Base-by-base conservation (phyloP, 2,113 vertebrate species). In the Colistium nudipinnis region DNA sequence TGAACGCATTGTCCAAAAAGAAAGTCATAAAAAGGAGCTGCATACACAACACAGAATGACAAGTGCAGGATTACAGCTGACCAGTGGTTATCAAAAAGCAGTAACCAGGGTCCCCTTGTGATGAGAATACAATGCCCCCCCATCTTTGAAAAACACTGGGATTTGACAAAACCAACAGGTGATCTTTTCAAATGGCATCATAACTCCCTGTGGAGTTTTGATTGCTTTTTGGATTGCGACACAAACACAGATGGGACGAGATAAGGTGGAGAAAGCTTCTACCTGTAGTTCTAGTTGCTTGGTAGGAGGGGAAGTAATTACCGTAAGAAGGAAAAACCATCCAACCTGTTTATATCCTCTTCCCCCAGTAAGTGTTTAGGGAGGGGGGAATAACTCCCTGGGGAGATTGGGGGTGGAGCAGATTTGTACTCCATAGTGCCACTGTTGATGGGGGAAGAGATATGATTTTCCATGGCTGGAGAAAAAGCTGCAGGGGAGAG, bases 331-430 rank as follows among this genome's bases (percentile, higher is more conserved):
- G 91, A 92, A 92, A 92, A 93, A 91, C 86, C 83, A 87, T 95
- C 95, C 96, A 94, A 99, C 97, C 96, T 98, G 94, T 95, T 96
- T 90, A 98, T 94, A 90, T 98, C 96, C 0, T 98, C 96, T 88
- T 98, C 95, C 89, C 95, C 93, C 82, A 96, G 94, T 93, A 98
- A 94, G 93, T 98, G 95, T 94, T 95, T 96, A 83, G 95, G 94
- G 87, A 98, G 93, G 80, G 96, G 96, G 55, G 97, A 98, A 82
- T 98, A 98, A 93, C 95, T 96, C 93, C 94, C 94, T 0, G 97
- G 96, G 83, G 96, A 97, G 84, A 96, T 94, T 33, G 95, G 95
- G 4, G 95, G 93, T 84, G 96, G 88, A 68, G 94, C 94, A 35
- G 95, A 90, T 93, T 97, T 97, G 92, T 97, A 98, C 86, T 98